Base-by-base conservation (phyloP, 2,797 vertebrate species). In the Brachymystax lenok region DNA sequence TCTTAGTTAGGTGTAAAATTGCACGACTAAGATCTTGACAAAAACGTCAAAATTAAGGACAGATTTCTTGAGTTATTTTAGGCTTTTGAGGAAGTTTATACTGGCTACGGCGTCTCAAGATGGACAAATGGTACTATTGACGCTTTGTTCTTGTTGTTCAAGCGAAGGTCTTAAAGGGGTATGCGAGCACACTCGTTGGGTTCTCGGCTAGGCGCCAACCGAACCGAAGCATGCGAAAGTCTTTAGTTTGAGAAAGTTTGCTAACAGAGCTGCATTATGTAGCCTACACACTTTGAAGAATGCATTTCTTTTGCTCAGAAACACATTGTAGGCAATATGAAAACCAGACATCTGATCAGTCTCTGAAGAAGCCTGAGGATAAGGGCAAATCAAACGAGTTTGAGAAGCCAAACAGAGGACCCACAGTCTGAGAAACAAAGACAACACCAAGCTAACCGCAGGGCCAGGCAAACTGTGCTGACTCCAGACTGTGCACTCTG, bases 241-340 rank as follows among this genome's bases (percentile, higher is more conserved):
- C 10, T 46, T 56, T 54, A 72, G 71, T 54, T 30, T 56, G 27
- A 56, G 79, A 80, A 76, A 80, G 82, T 83, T 85, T 80, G 74
- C 80, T 86, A 92, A 92, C 91, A 91, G 86, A 90, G 87, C 88
- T 85, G 82, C 86, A 86, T 90, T 92, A 90, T 92, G 92, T 46
- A 46, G 40, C 40, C 40, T 92, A 90, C 91, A 88, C 87, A 89
- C 90, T 86, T 54, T 0, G 81, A 90, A 88, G 91, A 91, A 84
- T 92, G 82, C 16, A 73, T 91, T 91, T 92, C 90, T 88, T 92
- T 84, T 89, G 88, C 88, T 90, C 90, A 91, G 90, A 92, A 91
- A 92, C 91, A 91, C 92, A 92, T 90, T 82, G 0, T 68, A 90
- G 92, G 92, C 92, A 91, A 92, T 90, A 85, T 90, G 86, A 91